Conservation (phyloP, 2,113 vertebrate species). For the Peromyscus polionotus region DNA sequence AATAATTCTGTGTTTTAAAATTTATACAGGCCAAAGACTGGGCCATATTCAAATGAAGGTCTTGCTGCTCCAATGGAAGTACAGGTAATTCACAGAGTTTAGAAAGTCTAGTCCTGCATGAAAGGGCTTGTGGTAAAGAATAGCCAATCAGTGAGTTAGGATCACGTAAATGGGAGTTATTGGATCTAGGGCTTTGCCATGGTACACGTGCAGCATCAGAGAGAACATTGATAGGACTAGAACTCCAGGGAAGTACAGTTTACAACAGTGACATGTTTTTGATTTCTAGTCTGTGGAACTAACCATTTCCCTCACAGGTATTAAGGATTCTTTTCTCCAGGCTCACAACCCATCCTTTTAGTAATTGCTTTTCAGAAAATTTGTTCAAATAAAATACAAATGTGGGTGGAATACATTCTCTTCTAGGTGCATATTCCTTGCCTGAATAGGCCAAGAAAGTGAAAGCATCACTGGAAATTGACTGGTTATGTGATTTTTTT, state of each 20-base stretch:
- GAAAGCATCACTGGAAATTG: slow-evolving; percentile 23
- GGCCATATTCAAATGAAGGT: neutral
- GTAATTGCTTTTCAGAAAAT: neutral
- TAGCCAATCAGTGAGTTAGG: neutral
- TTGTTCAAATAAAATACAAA: slow-evolving; percentile 9
- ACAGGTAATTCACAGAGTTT: neutral
- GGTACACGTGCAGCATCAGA: neutral
- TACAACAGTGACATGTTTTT: neutral
- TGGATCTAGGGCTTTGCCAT: neutral
- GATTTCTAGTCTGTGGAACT: slow-evolving; percentile 13
- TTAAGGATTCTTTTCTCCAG: neutral
- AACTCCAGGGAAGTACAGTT: neutral
- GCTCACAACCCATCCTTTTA: neutral
- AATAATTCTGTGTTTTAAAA: slow-evolving; percentile 14
- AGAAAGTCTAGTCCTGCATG: neutral
- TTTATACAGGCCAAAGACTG: neutral
- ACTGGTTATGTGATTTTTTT: neutral
- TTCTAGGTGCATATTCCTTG: neutral
- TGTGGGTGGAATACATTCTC: neutral
- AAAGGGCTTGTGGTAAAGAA: neutral
- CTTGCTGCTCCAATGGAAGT: neutral
- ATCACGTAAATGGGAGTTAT: neutral
- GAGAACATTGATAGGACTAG: neutral
- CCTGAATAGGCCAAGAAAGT: neutral
- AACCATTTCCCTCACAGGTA: neutral